phyloP scores from a whole-genome alignment of 1,140 invertebrate species.

The Nasonia longicornis region DNA sequence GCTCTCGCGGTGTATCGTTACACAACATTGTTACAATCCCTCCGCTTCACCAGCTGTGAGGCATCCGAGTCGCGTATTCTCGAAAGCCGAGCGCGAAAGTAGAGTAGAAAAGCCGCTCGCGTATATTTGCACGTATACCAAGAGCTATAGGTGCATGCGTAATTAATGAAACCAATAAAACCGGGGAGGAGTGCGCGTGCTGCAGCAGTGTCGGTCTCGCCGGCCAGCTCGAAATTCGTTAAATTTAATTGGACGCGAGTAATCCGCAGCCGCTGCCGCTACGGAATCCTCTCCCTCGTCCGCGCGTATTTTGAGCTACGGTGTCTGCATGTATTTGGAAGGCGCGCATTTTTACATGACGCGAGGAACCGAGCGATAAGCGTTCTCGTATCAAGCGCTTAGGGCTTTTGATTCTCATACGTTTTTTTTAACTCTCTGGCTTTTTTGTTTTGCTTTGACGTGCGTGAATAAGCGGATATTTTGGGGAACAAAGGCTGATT shows the following conservation, averaged over 20 bases:
- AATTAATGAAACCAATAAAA: constrained; percentile 69
- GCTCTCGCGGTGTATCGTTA: neutral
- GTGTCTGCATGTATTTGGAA: neutral
- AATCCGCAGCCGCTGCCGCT: constrained; percentile 52
- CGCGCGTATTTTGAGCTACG: constrained; percentile 38
- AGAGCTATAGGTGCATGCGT: constrained; percentile 58
- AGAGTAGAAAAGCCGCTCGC: constrained; percentile 13
- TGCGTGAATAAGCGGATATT: neutral
- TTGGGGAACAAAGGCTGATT: neutral
- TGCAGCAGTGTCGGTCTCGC: neutral
- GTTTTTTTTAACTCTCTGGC: too few species aligned
- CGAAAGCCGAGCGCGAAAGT: neutral
- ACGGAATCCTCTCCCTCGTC: constrained; percentile 3
- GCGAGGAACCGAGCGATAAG: neutral
- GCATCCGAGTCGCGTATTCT: neutral
- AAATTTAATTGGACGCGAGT: constrained; percentile 68
- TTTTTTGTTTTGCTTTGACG: neutral
- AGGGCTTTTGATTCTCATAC: neutral
- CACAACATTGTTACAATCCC: neutral
- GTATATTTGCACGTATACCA: neutral
- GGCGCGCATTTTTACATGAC: neutral
- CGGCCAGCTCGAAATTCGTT: constrained; percentile 59
- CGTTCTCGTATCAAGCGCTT: neutral
- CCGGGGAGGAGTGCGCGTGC: constrained; percentile 45
- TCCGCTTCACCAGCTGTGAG: neutral